Evolutionary conservation across 2,797 vertebrate species (phyloP).

Genomic region (Bradypus variegatus): DNA sequence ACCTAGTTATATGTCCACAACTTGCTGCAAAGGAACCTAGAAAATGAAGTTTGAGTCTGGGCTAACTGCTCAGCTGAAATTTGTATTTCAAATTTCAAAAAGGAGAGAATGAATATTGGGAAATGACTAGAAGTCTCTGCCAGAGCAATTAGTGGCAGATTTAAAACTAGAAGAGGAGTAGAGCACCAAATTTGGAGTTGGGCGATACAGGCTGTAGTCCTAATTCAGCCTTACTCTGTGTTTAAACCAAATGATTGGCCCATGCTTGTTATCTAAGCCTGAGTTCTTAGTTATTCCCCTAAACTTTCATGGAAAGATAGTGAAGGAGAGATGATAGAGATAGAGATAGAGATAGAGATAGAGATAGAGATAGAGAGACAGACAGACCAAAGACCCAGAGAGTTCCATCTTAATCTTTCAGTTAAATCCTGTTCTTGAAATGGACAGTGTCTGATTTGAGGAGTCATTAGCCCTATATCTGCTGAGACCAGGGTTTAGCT

Average conservation of each 20-base stretch:
- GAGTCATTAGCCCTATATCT: neutral
- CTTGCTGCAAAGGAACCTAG: neutral
- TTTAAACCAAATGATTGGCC: neutral
- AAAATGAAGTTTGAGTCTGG: neutral
- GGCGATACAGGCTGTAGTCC: neutral
- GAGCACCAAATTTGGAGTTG: neutral
- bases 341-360: too few species aligned
- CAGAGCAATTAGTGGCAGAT: constrained; percentile 10
- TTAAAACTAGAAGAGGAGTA: constrained; percentile 10
- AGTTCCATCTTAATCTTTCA: neutral
- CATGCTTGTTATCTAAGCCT: neutral
- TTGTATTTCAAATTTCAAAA: neutral
- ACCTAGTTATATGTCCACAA: neutral
- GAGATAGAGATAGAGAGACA: neutral
- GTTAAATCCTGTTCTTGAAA: neutral
- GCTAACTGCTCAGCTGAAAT: neutral
- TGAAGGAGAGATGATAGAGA: too few species aligned
- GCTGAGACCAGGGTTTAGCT: neutral
- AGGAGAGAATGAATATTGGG: neutral
- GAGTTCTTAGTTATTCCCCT: neutral
- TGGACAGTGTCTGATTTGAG: neutral
- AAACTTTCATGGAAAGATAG: neutral
- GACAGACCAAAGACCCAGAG: neutral
- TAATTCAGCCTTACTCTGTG: neutral
- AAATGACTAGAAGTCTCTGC: neutral